Conservation (phyloP, 92 coral and sea anemone genomes). For the Umimayanthus chanpuru region DNA sequence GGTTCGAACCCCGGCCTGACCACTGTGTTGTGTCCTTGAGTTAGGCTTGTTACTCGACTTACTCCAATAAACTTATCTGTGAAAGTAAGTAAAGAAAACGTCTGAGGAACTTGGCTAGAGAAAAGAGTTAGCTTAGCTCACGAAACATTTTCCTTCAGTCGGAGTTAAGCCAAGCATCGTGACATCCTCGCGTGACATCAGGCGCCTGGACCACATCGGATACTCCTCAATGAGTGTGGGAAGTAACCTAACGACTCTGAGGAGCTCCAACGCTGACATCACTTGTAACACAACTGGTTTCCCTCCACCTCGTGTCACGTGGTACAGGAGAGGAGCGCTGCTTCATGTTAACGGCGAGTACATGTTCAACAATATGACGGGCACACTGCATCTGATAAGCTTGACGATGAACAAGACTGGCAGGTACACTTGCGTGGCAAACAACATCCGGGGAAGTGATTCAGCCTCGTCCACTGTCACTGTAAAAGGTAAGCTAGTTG, state of each 20-base stretch:
- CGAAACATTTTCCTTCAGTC: not conserved
- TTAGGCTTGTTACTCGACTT: no score
- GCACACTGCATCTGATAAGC: constrained; percentile 66
- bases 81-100: no score
- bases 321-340: constrained; percentile 51
- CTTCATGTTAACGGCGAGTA: constrained; percentile 51
- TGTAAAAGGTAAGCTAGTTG: constrained; percentile 70
- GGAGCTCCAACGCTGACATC: constrained; percentile 48
- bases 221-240: constrained; percentile 23
- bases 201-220: not conserved
- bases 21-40: no score
- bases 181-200: constrained; percentile 31
- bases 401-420: constrained; percentile 76
- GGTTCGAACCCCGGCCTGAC: no score
- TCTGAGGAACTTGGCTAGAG: no score
- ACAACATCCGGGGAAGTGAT: constrained; percentile 73
- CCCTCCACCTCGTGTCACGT: constrained; percentile 71
- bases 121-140: not conserved
- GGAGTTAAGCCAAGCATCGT: constrained; percentile 27
- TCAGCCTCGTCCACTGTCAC: constrained; percentile 69
- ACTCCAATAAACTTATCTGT: no score
- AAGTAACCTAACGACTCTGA: constrained; percentile 27
- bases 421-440: constrained; percentile 78
- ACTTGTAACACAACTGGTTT: constrained; percentile 84
- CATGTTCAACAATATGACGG: constrained; percentile 55